Percentiles rank a stretch among this genome's conserved stretches.
These are phyloP conservation scores for Furnarius figulus DNA, from an alignment of 2,113 vertebrate genomes.

Conservation along the genomic window DNA sequence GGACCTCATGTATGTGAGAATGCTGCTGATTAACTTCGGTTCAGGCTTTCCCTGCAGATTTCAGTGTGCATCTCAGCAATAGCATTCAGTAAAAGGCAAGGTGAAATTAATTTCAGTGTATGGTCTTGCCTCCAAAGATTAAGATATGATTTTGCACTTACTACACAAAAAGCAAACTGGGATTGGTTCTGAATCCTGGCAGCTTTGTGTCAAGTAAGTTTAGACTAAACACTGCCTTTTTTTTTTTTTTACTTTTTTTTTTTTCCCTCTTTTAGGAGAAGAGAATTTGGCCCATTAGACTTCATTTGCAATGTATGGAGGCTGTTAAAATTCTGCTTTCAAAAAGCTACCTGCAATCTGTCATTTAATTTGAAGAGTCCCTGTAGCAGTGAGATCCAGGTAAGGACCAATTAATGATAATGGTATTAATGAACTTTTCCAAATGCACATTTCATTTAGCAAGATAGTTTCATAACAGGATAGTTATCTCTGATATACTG, in stretches of 20 bases:
- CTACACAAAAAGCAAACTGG: background rate
- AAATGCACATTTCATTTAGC: slow-evolving; percentile 30
- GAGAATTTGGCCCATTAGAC: background rate
- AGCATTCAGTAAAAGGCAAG: background rate
- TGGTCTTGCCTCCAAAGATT: background rate
- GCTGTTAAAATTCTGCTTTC: background rate
- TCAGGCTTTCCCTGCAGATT: background rate
- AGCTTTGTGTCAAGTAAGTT: background rate
- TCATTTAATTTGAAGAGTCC: slow-evolving; percentile 3
- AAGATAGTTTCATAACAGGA: background rate
- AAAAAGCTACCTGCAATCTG: background rate
- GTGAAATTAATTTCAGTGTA: background rate
- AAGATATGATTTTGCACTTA: background rate
- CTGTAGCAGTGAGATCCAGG: slow-evolving; percentile 24
- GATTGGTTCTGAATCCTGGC: background rate
- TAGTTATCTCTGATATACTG: slow-evolving; percentile 10
- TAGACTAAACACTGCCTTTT: background rate
- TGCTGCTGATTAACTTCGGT: background rate
- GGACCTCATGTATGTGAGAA: fast-evolving
- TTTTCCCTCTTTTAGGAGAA: background rate
- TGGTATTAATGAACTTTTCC: slow-evolving; percentile 46
- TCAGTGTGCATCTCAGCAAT: background rate
- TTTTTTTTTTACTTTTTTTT: background rate
- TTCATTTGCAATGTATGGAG: background rate
- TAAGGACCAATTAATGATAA: slow-evolving; percentile 53